Base-by-base conservation (phyloP, 2,797 vertebrate species). In the Borostomias antarcticus region DNA sequence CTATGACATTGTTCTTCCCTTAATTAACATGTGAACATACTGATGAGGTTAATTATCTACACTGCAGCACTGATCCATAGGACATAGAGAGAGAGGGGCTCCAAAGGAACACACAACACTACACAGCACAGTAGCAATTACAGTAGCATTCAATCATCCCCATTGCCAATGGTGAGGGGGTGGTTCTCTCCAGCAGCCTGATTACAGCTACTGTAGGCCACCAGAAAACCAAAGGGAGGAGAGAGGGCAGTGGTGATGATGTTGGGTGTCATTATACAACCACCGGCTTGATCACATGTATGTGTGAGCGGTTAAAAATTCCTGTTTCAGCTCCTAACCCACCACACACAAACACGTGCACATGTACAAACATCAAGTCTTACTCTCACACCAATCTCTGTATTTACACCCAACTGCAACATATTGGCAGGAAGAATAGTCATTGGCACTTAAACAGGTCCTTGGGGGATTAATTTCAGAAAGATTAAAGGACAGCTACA, bases 81-180 rank as follows among this genome's bases (percentile, higher is more conserved):
- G 15, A 74, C 64, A 71, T 52, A 65, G 17, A 77, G 62, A 21
- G 50, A 72, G 77, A 69, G 66, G 40, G 19, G 13, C 40, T 59
- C 6, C 10, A 17, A 56, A 64, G 66, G 63, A 64, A 54, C 28
- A 1, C 3, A 51, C 53, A 25, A 62, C 17, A 65, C 45, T 33
- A 52, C 19, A 76, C 33, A 62, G 72, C 30, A 63, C 67, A 1
- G 0, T 0, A 51, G 48, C 65, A 79, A 78, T 82, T 19, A 23
- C n/a, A 28, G 15, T 80, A 70, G 67, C 51, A 62, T 82, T 84
- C 63, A 78, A 73, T 84, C 78, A 75, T 61, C 72, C 72, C 64
- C 32, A 43, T 29, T 66, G 61, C 53, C 10, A 30, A 66, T 52
- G 69, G 60, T 30, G 69, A 77, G 82, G 77, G 69, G 80, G 79